Conservation (phyloP, 2,113 vertebrate genomes). For the Nesogale talazaci region DNA sequence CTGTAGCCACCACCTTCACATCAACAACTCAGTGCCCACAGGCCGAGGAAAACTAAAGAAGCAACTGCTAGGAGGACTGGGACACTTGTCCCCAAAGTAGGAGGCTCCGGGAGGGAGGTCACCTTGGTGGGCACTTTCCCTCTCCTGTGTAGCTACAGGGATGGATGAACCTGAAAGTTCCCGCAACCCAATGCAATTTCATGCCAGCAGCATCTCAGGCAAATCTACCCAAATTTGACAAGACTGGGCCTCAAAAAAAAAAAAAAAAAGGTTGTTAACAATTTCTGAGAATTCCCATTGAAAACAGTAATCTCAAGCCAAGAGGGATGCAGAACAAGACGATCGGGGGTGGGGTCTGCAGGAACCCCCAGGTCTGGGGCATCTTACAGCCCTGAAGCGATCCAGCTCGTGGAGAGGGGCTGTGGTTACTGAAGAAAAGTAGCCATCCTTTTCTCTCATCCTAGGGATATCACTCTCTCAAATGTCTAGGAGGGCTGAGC, state of each 20-base stretch:
- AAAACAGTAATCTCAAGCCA: not conserved
- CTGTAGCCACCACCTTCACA: not conserved
- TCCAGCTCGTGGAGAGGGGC: not conserved
- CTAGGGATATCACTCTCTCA: not conserved
- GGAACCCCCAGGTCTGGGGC: not conserved
- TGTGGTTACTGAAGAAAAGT: not conserved
- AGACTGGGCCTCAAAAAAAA: not conserved
- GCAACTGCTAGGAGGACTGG: too few relatives aligned
- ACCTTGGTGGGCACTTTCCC: not conserved
- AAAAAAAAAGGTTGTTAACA: not conserved
- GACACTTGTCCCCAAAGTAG: not conserved
- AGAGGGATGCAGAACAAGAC: not conserved
- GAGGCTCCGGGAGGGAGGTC: not conserved
- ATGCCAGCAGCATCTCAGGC: not conserved
- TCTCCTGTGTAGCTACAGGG: not conserved
- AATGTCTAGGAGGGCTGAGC: too few relatives aligned
- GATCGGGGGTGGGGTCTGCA: not conserved
- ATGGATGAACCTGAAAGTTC: not conserved
- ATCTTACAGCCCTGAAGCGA: not conserved
- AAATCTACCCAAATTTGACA: constrained; percentile 28
- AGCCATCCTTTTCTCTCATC: not conserved
- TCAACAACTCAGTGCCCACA: not conserved
- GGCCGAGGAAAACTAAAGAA: not conserved
- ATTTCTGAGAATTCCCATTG: not conserved
- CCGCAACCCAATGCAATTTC: constrained; percentile 26